These are phyloP conservation scores for Trissolcus basalis DNA, from an alignment of 1,140 invertebrate species.

Conservation along the genomic window DNA sequence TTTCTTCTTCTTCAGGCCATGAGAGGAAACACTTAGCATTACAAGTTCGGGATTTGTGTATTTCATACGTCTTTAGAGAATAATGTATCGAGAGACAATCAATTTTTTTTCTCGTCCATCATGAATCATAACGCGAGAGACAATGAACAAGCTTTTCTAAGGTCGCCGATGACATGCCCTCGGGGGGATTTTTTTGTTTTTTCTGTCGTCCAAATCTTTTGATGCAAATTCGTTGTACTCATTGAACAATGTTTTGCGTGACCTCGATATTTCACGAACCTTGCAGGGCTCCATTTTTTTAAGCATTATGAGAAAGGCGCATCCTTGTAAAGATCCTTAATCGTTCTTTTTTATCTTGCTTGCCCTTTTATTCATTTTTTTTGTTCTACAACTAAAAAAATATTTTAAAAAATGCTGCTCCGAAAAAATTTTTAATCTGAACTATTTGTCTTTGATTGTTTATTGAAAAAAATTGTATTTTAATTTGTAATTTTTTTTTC, in stretches of 20 bases:
- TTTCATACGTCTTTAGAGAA: background rate
- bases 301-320: background rate
- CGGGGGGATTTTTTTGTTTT: no score
- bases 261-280: slow-evolving; percentile 28
- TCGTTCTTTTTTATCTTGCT: background rate
- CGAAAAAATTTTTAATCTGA: no score
- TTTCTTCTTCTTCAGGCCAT: background rate
- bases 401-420: no score
- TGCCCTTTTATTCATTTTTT: background rate
- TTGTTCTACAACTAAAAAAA: no score
- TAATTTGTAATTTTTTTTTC: no score
- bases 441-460: no score
- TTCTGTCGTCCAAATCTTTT: background rate
- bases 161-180: no score
- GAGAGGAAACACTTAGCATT: background rate
- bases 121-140: no score
- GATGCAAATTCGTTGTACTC: slow-evolving; percentile 25
- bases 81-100: no score
- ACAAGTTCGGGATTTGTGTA: background rate
- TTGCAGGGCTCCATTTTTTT: slow-evolving; percentile 21
- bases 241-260: slow-evolving; percentile 18
- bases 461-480: no score
- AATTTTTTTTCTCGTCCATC: no score
- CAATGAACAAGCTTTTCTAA: no score
- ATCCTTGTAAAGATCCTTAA: slow-evolving; percentile 1